Base-by-base conservation (phyloP, 2,113 vertebrate species). In the Podiceps cristatus region DNA sequence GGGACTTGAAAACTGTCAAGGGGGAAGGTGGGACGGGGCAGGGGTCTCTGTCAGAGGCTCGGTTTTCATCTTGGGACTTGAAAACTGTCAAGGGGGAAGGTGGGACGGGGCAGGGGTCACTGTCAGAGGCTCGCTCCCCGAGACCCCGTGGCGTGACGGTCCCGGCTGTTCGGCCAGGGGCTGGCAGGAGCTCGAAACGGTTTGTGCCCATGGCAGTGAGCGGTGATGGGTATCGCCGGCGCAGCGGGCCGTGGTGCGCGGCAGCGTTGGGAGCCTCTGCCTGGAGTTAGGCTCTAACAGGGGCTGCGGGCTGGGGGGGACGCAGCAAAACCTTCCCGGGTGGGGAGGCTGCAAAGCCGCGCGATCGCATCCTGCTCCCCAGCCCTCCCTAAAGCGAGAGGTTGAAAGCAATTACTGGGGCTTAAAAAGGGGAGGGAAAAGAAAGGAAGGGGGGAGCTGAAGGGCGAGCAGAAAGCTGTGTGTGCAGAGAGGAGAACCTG, bases 371-470 rank as follows among this genome's bases (percentile, higher is more conserved):
- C 90, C 88, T 35, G 19, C 92, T 64, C 84, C 71, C 84, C 91
- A 74, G 85, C 75, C 74, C 85, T 67, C 50, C 50, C 94, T 91
- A 86, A 90, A 96, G 95, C 14, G 7, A 59, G 88, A 86, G 91
- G 55, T 78, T 87, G 87, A 94, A 96, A 97, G 89, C 98, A 98
- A 98, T 98, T 98, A 98, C 97, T 93, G 97, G 95, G 98, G 98
- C 98, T 98, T 98, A 98, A 98, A 98, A 98, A 93, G 50, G 28
- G 96, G 83, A 92, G 62, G 79, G 58, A 22, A 56, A 75, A 86
- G 81, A 74, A 83, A 22, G 44, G 5, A 13, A 25, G 4, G 9
- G 13, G 13, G 13, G 13, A 72, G 80, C 94, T 84, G 96, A 95
- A 93, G 90, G 88, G 87, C 7, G 67, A 90, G 88, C 90, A n/a